These are phyloP conservation scores for Miltochrista miniata DNA, from an alignment of 2,888 invertebrate species.

Conservation along the genomic window DNA sequence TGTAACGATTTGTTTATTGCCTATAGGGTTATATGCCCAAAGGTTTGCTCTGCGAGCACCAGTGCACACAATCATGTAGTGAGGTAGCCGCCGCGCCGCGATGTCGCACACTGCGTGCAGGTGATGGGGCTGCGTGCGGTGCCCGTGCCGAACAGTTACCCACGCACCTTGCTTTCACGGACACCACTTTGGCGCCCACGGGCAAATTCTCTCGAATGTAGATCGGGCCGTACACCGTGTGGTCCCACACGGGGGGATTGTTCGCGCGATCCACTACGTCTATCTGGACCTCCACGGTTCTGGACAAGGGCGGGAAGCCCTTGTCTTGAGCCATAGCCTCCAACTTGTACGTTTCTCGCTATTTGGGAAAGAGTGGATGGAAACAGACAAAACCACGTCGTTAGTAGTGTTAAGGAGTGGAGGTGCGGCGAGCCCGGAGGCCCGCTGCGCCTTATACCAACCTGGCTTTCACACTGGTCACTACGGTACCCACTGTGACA, in stretches of 20 bases:
- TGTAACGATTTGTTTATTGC: no score
- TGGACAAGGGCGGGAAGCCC: slow-evolving; percentile 97
- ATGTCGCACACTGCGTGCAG: slow-evolving; percentile 72
- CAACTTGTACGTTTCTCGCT: slow-evolving; percentile 99
- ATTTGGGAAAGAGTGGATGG: slow-evolving; percentile 85
- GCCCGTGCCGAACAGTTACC: slow-evolving; percentile 82
- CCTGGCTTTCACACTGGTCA: slow-evolving; percentile 99
- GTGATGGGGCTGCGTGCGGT: slow-evolving; percentile 85
- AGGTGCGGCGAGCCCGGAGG: slow-evolving; percentile 77
- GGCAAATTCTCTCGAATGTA: slow-evolving; percentile 99
- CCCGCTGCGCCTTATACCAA: slow-evolving; percentile 89
- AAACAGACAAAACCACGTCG: slow-evolving; percentile 87
- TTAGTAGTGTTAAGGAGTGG: slow-evolving; percentile 85
- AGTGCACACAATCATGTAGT: no score
- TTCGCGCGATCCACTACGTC: slow-evolving; percentile 99
- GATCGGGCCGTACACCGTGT: slow-evolving; percentile 98
- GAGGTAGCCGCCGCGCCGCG: slow-evolving; percentile 32
- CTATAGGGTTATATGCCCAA: neutral
- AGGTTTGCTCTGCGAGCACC: slow-evolving; percentile 12
- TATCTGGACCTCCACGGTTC: slow-evolving; percentile 99
- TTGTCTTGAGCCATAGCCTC: slow-evolving; percentile 99
- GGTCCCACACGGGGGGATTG: slow-evolving; percentile 99
- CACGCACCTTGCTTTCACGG: slow-evolving; percentile 99
- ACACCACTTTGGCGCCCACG: slow-evolving; percentile 98
- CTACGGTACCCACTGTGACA: slow-evolving; percentile 99